Conservation (phyloP, 1,140 invertebrate species). For the Sitobion miscanthi region DNA sequence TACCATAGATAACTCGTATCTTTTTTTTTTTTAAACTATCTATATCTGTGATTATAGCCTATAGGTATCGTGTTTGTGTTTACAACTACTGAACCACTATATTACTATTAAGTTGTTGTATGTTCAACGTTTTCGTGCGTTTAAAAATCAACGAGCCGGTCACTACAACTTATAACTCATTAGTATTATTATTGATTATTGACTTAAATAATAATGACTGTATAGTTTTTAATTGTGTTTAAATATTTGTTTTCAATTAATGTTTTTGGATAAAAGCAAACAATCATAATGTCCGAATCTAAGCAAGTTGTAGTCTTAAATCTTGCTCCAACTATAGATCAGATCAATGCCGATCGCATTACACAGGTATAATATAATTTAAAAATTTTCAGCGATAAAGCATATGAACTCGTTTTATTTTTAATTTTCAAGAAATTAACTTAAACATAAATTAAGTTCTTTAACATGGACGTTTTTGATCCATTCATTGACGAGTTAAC, state of each 20-base stretch:
- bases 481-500: not conserved
- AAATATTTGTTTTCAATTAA: not conserved
- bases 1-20: no score
- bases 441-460: not conserved
- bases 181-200: not conserved
- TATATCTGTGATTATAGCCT: no score
- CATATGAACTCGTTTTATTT: no score
- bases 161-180: no score
- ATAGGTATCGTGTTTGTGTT: not conserved
- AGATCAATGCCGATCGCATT: constrained; percentile 82
- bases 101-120: no score
- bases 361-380: constrained; percentile 70
- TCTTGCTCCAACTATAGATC: constrained; percentile 75
- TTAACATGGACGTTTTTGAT: not conserved
- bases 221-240: not conserved
- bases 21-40: no score
- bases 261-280: not conserved
- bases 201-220: not conserved
- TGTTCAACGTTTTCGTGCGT: not conserved
- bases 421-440: no score
- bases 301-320: constrained; percentile 24
- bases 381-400: not conserved
- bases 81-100: no score
- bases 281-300: constrained; percentile 24
- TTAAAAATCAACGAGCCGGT: not conserved